phyloP scores from a whole-genome alignment of 2,113 vertebrate species.

The Telmatochromis brachygnathus region DNA sequence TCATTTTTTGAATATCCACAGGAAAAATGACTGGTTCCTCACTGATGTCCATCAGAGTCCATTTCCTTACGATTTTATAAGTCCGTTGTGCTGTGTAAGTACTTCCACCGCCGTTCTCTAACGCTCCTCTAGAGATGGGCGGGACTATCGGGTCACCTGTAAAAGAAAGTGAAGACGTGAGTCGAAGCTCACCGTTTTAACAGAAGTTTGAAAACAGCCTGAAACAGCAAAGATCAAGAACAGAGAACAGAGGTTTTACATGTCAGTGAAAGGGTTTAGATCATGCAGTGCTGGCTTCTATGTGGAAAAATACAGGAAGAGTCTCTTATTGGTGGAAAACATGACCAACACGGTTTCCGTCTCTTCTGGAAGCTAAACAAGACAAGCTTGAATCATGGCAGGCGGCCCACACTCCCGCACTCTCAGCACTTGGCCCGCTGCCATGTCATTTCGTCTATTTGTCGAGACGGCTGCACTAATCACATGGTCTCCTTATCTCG shows the following conservation, averaged over 20 bases:
- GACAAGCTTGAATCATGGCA: constrained; percentile 35
- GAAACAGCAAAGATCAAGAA: constrained; percentile 5
- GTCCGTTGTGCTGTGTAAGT: constrained; percentile 42
- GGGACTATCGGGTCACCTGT: constrained; percentile 76
- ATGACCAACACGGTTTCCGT: background rate
- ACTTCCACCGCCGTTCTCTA: background rate
- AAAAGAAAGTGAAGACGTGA: constrained; percentile 9
- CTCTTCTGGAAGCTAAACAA: constrained; percentile 42
- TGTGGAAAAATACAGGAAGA: constrained; percentile 2
- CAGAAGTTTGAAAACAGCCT: background rate
- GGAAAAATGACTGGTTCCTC: constrained; percentile 19
- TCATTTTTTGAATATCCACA: constrained; percentile 19
- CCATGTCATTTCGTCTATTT: constrained; percentile 35
- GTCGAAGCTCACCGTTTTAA: background rate
- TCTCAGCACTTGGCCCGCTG: constrained; percentile 10
- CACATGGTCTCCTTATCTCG: constrained; percentile 19
- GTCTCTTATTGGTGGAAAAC: constrained; percentile 2
- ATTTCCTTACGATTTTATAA: constrained; percentile 1
- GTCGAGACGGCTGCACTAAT: constrained; percentile 31
- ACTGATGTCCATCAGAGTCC: constrained; percentile 17
- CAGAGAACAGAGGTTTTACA: background rate
- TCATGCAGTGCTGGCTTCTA: background rate
- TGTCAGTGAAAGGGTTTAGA: background rate
- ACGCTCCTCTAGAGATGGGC: background rate
- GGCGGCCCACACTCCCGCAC: background rate